Evolutionary conservation across 1,140 invertebrate genomes (phyloP), one percentile per base, ranked within the genome.

Genomic region (Microplitis demolitor): DNA sequence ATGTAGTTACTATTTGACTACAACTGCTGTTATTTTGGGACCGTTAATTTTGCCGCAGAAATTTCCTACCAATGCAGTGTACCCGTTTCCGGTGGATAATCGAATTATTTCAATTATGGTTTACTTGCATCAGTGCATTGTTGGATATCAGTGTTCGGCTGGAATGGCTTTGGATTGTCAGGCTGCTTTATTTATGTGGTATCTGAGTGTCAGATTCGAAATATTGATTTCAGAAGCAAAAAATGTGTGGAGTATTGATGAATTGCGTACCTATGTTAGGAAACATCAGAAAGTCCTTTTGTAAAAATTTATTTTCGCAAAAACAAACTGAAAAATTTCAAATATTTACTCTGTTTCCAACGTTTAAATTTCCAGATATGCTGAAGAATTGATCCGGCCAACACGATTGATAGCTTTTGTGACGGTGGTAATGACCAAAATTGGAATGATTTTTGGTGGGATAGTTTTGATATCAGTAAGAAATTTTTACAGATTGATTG

Each of bases 1-100:
- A 5, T 66, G 50, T 0, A 53, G 45, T 34, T 73, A 51, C 61
- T 73, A 67, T n/a, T 6, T 58, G 6, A 66, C 64, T 0, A n/a
- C 34, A 13, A 5, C 35, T 1, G n/a, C 60, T 1, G 31, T 73
- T 5, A 4, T 72, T 0, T 1, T 73, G 11, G 76, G 76, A 33
- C 75, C 79, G 0, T 0, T 79, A 1, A 39, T 80, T 5, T 16
- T 73, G 11, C 37, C 69, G 0, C 67, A 76, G 56, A 31, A 54
- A 0, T 77, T 80, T 60, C 80, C 80, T 0, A 66, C 64, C 0
- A 56, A 74, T 4, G 62, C 75, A 0, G 60, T 45, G 0, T 82
- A 82, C 62, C 80, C 80, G 1, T 82, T 82, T 53, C 24, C 64
- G 4, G 54, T 76, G 0, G 68, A 80, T 1, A 69, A 61, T 9